These are phyloP conservation scores for Toxotes chatareus DNA, from an alignment of 2,113 vertebrate genomes.

Conservation along the genomic window DNA sequence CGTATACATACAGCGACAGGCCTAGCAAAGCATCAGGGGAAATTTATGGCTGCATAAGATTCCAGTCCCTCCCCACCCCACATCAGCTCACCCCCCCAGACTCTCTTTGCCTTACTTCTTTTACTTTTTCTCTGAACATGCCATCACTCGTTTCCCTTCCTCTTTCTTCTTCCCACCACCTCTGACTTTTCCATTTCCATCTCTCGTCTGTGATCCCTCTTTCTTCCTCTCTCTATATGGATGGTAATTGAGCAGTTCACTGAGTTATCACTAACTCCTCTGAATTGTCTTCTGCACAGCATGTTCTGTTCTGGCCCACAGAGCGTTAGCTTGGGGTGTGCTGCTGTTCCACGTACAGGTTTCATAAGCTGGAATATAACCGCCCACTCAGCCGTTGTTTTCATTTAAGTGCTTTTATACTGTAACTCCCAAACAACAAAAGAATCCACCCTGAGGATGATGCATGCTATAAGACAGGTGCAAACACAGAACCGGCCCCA, in stretches of 20 bases:
- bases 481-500: constrained; percentile 29
- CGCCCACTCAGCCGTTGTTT: constrained; percentile 43
- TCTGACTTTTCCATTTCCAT: neutral
- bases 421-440: constrained; percentile 19
- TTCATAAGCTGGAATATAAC: constrained; percentile 48
- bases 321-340: neutral
- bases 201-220: neutral
- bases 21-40: constrained; percentile 46
- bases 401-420: constrained; percentile 38
- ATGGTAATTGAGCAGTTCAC: constrained; percentile 17
- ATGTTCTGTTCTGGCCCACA: constrained; percentile 3
- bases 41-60: constrained; percentile 57
- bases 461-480: constrained; percentile 42
- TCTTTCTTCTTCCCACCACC: neutral
- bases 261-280: constrained; percentile 50
- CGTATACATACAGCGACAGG: constrained; percentile 15
- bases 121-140: neutral
- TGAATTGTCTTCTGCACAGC: constrained; percentile 4
- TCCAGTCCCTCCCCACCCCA: constrained; percentile 7
- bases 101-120: constrained; percentile 4
- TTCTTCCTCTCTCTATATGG: constrained; percentile 3
- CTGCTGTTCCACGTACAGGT: constrained; percentile 40
- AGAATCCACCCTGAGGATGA: constrained; percentile 37
- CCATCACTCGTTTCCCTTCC: neutral
- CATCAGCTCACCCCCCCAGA: constrained; percentile 11